Base-by-base conservation (phyloP, 2,888 invertebrate species). In the Xylocampa areola region DNA sequence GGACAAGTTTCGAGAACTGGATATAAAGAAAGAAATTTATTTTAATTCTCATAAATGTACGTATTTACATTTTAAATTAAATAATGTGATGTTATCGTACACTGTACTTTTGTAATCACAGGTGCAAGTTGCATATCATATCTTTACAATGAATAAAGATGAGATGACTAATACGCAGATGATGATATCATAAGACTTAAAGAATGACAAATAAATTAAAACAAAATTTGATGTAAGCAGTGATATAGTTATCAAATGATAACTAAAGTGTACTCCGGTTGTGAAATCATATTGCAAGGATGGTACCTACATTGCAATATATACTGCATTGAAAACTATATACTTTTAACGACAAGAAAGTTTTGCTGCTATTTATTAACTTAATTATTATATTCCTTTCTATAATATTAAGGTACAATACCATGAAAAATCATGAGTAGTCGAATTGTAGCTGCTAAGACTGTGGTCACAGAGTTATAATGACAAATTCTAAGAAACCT, bases 21-120 rank as follows among this genome's bases (percentile, higher is more conserved):
- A 64, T 58, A 59, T 68, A 73, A 74, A 23, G 36, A 68, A 55
- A 30, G 39, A 61, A 64, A 51, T 65, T 72, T 69, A 63, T 69
- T 53, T 53, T 57, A 52, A 64, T 71, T 58, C 7, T 36, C 36
- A 7, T 59, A 57, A 48, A 62, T 30, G 10, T 11, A 14, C 19
- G 13, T 48, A 45, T 58, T 65, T 57, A 58, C 11, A 29, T 63
- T 52, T 40, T 37, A 23, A 48, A 58, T 57, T 48, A 48, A 71
- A 51, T 55, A 54, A 53, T 35, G 37, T 36, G 33, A 44, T 51
- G 30, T 21, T 59, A 54, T 58, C 44, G 11, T 41, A 35, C 35
- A 37, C 27, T 36, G 41, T 40, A 48, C n/a, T 41, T 58, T 36
- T 63, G 39, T 49, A 57, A 57, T 55, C 53, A 53, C 58, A 65